Conservation (phyloP, 2,797 vertebrate species). For the Labeo calbasu region DNA sequence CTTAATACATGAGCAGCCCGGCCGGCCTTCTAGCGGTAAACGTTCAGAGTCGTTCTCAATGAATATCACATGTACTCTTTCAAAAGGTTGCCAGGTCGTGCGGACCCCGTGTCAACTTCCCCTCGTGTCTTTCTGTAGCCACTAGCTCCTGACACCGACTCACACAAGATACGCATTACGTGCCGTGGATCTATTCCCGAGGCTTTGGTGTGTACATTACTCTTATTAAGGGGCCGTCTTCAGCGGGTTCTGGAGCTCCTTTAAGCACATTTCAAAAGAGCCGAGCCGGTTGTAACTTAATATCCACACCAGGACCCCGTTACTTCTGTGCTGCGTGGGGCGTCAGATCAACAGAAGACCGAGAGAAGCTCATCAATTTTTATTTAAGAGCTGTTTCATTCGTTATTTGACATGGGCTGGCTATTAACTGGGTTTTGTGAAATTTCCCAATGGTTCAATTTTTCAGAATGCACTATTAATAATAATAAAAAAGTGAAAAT, state of each 20-base stretch:
- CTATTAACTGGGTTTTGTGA: conserved; percentile 59
- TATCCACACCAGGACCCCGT: conserved; percentile 68
- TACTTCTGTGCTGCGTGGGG: conserved; percentile 57
- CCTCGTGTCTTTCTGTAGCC: conserved; percentile 50
- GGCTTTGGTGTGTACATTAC: conserved; percentile 63
- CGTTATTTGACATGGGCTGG: conserved; percentile 63
- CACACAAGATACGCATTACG: conserved; percentile 65
- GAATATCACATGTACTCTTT: conserved; percentile 62
- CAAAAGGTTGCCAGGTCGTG: conserved; percentile 58
- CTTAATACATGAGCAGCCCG: conserved; percentile 57
- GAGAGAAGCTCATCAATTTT: conserved; percentile 71
- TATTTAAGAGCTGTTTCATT: conserved; percentile 66
- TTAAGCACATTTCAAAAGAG: conserved; percentile 66
- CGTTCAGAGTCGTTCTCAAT: conserved; percentile 55
- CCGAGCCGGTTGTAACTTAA: conserved; percentile 67
- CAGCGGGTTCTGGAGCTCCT: conserved; percentile 54
- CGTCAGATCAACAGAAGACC: conserved; percentile 58
- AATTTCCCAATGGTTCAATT: conserved; percentile 74
- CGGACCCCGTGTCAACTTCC: conserved; percentile 45
- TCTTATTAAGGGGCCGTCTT: conserved; percentile 59
- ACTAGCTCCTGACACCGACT: conserved; percentile 56
- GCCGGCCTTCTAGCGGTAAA: conserved; percentile 48
- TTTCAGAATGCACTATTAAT: conserved; percentile 62
- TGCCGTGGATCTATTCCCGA: conserved; percentile 57
- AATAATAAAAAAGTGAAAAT: conserved; percentile 57